A percentile compares a stretch with the other conserved stretches of the same genome.
phyloP scores from a whole-genome alignment of 2,113 vertebrate genomes.

The Protomyctophum bolini region DNA sequence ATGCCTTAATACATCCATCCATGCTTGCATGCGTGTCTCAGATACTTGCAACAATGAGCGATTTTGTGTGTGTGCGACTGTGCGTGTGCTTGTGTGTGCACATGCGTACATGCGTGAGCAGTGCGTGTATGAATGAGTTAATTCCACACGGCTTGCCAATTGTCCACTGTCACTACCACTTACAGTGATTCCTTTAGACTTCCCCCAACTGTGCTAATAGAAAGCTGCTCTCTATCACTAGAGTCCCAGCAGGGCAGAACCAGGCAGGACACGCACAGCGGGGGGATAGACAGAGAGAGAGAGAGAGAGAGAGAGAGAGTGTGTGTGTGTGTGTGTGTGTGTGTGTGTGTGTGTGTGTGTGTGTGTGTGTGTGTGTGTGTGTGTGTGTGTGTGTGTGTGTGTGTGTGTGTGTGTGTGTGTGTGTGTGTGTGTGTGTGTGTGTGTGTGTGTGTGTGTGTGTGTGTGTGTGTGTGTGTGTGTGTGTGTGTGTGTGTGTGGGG shows the following conservation, averaged over 20 bases:
- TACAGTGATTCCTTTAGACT: slow-evolving; percentile 82
- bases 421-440: slow-evolving; percentile 7
- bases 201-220: slow-evolving; percentile 72
- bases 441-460: background rate
- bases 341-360: background rate
- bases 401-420: no score
- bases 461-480: no score
- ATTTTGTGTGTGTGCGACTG: background rate
- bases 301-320: slow-evolving; percentile 41
- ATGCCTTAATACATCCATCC: no score
- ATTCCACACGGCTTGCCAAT: slow-evolving; percentile 73
- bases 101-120: slow-evolving; percentile 23
- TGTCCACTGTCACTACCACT: slow-evolving; percentile 75
- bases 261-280: no score
- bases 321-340: slow-evolving; percentile 24
- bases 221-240: slow-evolving; percentile 57
- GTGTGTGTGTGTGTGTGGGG: slow-evolving; percentile 30
- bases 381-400: no score
- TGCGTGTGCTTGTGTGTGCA: slow-evolving; percentile 13
- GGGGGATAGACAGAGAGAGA: slow-evolving; percentile 30
- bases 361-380: no score
- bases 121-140: slow-evolving; percentile 48
- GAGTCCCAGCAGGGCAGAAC: slow-evolving; percentile 1
- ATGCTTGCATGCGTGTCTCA: no score
- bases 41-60: background rate